Evolutionary conservation across 2,888 invertebrate genomes (phyloP), one percentile per base, ranked within the genome.

Genomic region (Thera britannica): DNA sequence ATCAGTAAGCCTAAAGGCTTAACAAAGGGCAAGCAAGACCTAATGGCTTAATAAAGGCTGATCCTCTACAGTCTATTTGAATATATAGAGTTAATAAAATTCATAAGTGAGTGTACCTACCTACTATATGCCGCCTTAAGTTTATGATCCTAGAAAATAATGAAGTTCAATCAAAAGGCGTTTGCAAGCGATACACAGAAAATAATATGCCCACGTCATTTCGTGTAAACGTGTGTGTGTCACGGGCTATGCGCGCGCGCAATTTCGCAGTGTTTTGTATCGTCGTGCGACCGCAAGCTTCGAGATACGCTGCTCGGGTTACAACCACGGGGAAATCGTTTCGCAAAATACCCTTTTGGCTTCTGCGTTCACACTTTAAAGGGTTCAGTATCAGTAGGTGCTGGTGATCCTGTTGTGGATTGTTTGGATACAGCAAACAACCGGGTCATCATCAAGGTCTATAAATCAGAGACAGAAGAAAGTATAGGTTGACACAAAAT

Each of bases 181-280:
- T 60, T 61, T 60, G 70, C 64, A 66, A 70, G 48, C n/a, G 65
- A 64, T 67, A 63, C 2, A 3, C 51, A 56, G 49, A 52, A 62
- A 46, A 62, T 60, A 58, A 49, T 46, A 65, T 55, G 62, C 61
- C 57, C 54, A 68, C 63, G 68, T 66, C 66, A 51, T 63, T 64
- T 68, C 66, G 46, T 71, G 62, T 71, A 68, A 68, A 61, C 62
- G 63, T 71, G 71, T 78, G 76, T 80, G 79, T 79, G 80, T 79
- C 77, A 80, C 80, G 82, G 80, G 77, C 75, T 78, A 73, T 82
- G 85, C 80, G 81, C 82, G 76, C 79, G 83, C 80, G 82, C 83
- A 84, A 83, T 85, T 86, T 85, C 83, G 83, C 84, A 85, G 86
- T 83, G 80, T 82, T 84, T 83, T 81, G 82, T 84, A 79, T 83